Percentiles rank a stretch among this genome's conserved stretches.
Conservation (phyloP, 2,113 vertebrate genomes). For the Dipodomys merriami region DNA sequence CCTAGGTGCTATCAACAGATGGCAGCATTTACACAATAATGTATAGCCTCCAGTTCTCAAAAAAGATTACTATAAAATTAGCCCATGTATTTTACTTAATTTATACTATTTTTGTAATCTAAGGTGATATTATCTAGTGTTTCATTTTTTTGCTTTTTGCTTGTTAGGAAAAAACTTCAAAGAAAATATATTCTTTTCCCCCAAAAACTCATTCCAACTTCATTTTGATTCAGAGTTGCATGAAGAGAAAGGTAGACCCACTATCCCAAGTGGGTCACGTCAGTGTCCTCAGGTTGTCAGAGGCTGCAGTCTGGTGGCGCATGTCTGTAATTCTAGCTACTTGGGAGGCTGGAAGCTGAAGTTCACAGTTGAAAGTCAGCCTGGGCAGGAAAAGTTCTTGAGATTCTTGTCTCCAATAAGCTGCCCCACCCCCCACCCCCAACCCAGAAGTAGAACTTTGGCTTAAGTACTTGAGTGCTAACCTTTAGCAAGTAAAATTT, state of each 20-base stretch:
- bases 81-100: background rate
- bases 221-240: background rate
- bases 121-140: background rate
- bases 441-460: no score
- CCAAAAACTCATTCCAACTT: background rate
- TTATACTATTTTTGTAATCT: background rate
- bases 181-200: background rate
- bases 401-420: no score
- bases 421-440: no score
- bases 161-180: background rate
- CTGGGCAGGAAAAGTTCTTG: no score
- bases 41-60: background rate
- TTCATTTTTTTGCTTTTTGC: slow-evolving; percentile 1
- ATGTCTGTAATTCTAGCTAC: no score
- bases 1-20: background rate
- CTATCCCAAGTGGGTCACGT: accelerated
- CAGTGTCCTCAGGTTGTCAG: background rate
- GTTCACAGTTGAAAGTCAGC: no score
- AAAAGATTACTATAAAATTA: background rate
- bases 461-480: no score
- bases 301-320: background rate
- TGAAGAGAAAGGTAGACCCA: background rate
- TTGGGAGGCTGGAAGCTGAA: no score
- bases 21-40: slow-evolving; percentile 47
- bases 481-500: no score